These are phyloP conservation scores for Lamprotornis superbus DNA, from an alignment of 2,113 vertebrate species.

Conservation along the genomic window DNA sequence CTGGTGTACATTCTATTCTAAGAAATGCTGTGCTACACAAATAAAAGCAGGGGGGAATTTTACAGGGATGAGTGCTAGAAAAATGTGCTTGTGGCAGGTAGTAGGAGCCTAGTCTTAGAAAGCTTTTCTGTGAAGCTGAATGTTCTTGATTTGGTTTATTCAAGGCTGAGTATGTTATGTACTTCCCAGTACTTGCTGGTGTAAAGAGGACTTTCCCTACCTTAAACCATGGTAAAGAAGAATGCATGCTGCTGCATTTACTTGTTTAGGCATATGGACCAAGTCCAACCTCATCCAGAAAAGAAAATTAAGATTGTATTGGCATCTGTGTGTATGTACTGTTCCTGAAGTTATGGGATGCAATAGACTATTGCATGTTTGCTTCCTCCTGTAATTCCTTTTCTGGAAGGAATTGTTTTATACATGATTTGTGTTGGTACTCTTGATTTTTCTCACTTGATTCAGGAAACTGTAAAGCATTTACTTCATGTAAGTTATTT, in stretches of 20 bases:
- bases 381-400: neutral
- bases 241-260: neutral
- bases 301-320: neutral
- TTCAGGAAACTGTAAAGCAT: slow-evolving; percentile 39
- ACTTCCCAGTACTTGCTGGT: neutral
- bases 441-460: slow-evolving; percentile 20
- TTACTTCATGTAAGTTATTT: slow-evolving; percentile 61
- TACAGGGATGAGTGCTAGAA: neutral
- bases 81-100: neutral
- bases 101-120: neutral
- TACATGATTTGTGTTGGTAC: neutral
- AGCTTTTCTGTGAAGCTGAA: neutral
- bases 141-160: neutral
- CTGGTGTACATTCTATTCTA: neutral
- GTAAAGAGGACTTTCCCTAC: neutral
- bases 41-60: neutral
- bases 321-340: neutral
- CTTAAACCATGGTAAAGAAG: neutral
- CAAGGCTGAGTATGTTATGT: neutral
- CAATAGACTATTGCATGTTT: neutral
- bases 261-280: neutral
- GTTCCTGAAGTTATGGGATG: neutral
- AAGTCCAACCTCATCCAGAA: neutral
- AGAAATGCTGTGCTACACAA: neutral
- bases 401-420: neutral